These are phyloP conservation scores for Fragum sueziense DNA, from an alignment of 2,888 invertebrate species.

Conservation along the genomic window DNA sequence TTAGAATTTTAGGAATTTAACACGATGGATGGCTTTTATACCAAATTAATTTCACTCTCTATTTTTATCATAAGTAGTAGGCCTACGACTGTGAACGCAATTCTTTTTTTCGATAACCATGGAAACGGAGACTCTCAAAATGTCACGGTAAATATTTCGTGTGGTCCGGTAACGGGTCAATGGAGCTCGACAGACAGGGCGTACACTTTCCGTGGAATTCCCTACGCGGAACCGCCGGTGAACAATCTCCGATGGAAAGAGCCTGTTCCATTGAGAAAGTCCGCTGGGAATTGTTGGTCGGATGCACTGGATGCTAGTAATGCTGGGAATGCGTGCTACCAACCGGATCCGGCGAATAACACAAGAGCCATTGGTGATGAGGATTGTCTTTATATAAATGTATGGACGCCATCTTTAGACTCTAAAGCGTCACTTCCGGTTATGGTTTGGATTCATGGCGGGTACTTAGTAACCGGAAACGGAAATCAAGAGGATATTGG, in stretches of 20 bases:
- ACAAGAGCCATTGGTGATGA: conserved; percentile 61
- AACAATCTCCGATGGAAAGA: conserved; percentile 60
- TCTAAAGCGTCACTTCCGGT: conserved; percentile 67
- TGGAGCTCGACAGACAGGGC: conserved; percentile 30
- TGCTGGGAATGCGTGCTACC: conserved; percentile 45
- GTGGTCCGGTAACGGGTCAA: conserved; percentile 61
- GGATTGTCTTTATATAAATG: conserved; percentile 76
- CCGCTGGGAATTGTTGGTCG: conserved; percentile 62
- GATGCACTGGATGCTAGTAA: not conserved
- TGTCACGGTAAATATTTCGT: conserved; percentile 41
- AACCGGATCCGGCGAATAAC: conserved; percentile 33
- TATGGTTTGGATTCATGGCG: conserved; percentile 79
- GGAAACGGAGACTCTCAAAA: not conserved
- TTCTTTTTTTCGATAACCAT: not conserved
- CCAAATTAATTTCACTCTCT: too few species aligned
- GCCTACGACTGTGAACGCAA: not conserved
- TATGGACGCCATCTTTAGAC: conserved; percentile 76
- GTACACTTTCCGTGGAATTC: conserved; percentile 65
- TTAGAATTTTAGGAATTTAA: too few species aligned
- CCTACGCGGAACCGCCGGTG: conserved; percentile 67
- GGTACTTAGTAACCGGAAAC: conserved; percentile 61
- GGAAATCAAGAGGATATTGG: conserved; percentile 59
- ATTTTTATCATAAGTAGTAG: too few species aligned
- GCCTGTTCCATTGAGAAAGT: conserved; percentile 40
- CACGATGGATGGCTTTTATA: too few species aligned